Evolutionary conservation across 2,888 invertebrate genomes (phyloP).

Genomic region (Apamea epomidion): DNA sequence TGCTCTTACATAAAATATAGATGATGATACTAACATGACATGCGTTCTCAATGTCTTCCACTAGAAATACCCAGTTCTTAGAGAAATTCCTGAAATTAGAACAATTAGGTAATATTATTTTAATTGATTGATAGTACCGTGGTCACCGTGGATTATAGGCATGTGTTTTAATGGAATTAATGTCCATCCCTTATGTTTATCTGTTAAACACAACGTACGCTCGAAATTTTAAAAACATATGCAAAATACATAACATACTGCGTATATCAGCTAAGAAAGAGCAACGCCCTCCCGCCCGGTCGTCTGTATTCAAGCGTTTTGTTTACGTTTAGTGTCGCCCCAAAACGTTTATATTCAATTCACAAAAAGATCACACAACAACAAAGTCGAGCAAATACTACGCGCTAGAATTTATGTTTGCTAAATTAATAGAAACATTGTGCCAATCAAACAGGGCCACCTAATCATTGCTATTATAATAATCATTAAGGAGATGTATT

Average conservation of each 20-base stretch:
- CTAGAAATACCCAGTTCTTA: conserved; percentile 4
- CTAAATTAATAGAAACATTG: conserved; percentile 20
- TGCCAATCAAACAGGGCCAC: conserved; percentile 70
- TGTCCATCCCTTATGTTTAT: conserved; percentile 16
- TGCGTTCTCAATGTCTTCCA: conserved; percentile 79
- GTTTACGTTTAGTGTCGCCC: conserved; percentile 80
- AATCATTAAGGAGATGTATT: conserved; percentile 73
- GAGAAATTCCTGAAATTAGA: neutral
- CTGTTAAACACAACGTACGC: conserved; percentile 43
- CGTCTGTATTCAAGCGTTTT: conserved; percentile 75
- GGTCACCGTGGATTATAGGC: neutral
- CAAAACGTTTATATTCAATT: conserved; percentile 75
- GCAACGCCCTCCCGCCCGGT: conserved; percentile 86
- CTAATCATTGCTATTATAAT: conserved; percentile 67
- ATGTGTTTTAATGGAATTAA: conserved; percentile 1
- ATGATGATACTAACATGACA: conserved; percentile 83
- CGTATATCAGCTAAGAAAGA: conserved; percentile 76
- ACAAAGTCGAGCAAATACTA: conserved; percentile 34
- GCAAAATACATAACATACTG: conserved; percentile 62
- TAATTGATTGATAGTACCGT: conserved; percentile 1
- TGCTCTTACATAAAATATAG: conserved; percentile 81
- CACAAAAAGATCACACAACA: conserved; percentile 56
- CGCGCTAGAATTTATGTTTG: conserved; percentile 20
- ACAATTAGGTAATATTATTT: conserved; percentile 1
- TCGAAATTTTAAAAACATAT: conserved; percentile 52